These are phyloP conservation scores for Porites evermanni DNA, from an alignment of 92 coral and sea anemone species.

Conservation along the genomic window DNA sequence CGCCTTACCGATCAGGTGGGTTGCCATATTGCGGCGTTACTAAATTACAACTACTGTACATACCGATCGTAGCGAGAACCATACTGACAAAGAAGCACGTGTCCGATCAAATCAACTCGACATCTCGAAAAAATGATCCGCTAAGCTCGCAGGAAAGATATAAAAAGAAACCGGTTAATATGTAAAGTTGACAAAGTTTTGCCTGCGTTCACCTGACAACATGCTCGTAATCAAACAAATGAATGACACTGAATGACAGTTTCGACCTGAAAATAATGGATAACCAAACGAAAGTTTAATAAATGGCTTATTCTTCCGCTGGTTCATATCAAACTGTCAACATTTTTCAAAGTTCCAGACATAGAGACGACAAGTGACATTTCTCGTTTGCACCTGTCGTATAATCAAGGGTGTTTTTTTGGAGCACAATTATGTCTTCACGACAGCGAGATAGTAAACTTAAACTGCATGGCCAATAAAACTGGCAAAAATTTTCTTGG, in stretches of 20 bases:
- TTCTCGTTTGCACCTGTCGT: constrained; percentile 39
- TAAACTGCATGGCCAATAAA: neutral
- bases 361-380: constrained; percentile 44
- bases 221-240: constrained; percentile 9
- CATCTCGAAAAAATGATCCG: neutral
- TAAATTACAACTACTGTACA: constrained; percentile 1
- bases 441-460: neutral
- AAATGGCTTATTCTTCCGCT: constrained; percentile 46
- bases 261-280: constrained; percentile 36
- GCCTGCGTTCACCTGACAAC: constrained; percentile 9
- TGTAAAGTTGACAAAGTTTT: constrained; percentile 1
- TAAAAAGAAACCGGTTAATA: neutral
- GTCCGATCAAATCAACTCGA: constrained; percentile 1
- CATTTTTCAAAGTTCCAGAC: constrained; percentile 43
- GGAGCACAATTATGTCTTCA: neutral
- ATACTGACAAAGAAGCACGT: neutral
- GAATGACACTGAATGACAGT: constrained; percentile 17
- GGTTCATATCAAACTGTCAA: constrained; percentile 47
- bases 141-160: neutral
- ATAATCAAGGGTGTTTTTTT: neutral
- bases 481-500: neutral
- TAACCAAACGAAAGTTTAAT: constrained; percentile 31
- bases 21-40: neutral
- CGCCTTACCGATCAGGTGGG: neutral
- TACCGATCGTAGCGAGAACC: constrained; percentile 4